Evolutionary conservation across 2,113 vertebrate genomes (phyloP).

Genomic region (Montifringilla adamsi): DNA sequence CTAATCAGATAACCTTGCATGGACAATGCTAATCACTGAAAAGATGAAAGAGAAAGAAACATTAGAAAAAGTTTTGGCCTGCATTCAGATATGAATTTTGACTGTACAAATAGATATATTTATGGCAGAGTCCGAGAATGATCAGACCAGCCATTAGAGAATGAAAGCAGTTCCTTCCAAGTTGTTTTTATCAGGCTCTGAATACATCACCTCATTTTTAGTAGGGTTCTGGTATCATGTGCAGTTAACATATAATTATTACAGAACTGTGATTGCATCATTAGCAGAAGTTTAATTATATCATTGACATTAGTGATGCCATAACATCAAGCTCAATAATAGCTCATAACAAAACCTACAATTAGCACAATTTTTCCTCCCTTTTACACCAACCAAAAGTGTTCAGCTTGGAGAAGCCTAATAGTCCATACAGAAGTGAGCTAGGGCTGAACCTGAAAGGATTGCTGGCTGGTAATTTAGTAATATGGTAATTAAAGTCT

Average conservation of each 20-base stretch:
- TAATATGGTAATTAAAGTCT: constrained; percentile 62
- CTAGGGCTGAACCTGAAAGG: constrained; percentile 55
- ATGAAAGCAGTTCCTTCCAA: neutral
- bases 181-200: constrained; percentile 35
- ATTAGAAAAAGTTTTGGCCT: neutral
- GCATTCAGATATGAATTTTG: constrained; percentile 4
- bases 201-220: constrained; percentile 52
- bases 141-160: constrained; percentile 9
- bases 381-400: constrained; percentile 26
- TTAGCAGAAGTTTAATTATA: constrained; percentile 65
- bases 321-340: constrained; percentile 55
- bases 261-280: constrained; percentile 40
- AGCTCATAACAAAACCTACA: constrained; percentile 52
- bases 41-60: neutral
- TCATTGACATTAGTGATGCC: constrained; percentile 64
- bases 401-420: constrained; percentile 23
- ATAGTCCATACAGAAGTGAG: constrained; percentile 44
- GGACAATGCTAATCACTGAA: neutral
- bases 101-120: neutral
- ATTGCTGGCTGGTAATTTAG: constrained; percentile 51
- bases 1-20: neutral
- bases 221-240: constrained; percentile 48
- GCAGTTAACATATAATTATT: constrained; percentile 45
- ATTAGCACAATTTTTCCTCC: constrained; percentile 44
- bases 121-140: constrained; percentile 23